Evolutionary conservation across 2,113 vertebrate genomes (phyloP), one percentile per base, ranked within the genome.

Genomic region (Chloroceryle aenea): DNA sequence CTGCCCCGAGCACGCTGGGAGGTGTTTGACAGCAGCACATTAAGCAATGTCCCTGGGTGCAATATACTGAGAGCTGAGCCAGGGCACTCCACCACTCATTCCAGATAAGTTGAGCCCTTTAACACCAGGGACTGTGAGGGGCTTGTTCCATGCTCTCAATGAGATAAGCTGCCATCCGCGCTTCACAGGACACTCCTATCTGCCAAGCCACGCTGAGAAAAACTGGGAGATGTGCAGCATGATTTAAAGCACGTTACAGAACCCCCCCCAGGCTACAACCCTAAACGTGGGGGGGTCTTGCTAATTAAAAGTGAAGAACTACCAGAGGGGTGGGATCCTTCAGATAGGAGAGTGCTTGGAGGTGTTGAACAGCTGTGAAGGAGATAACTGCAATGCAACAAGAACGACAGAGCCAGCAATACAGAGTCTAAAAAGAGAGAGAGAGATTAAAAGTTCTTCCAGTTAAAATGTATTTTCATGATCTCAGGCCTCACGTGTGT

Each of bases 81-180:
- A 97, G 97, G 95, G 97, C 83, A 3, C 91, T 91, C 87, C 96
- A 97, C 97, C 97, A 96, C 94, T 87, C 71, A 59, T 32, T 75
- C 26, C 76, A 95, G 98, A 98, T 97, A 98, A 98, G 95, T 69
- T 47, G 91, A 96, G 97, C 87, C 95, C 97, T 97, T 97, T 97
- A 96, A 84, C 97, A 97, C 96, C 96, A 95, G 79, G 90, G 87
- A 68, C 97, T 95, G 97, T 72, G 68, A 97, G 95, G 96, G 89
- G 92, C 97, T 97, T 96, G 97, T 98, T 97, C 97, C 95, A 42
- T 96, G 94, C 95, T 97, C 97, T 94, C 94, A 53, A 56, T 43
- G 58, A 97, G 98, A 98, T 98, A 98, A 98, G 87, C 96, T 90
- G 96, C 97, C 92, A 83, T 98, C 97, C 79, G 52, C 96, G 89